Conservation (phyloP, 2,797 vertebrate genomes). For the Lerista edwardsae region DNA sequence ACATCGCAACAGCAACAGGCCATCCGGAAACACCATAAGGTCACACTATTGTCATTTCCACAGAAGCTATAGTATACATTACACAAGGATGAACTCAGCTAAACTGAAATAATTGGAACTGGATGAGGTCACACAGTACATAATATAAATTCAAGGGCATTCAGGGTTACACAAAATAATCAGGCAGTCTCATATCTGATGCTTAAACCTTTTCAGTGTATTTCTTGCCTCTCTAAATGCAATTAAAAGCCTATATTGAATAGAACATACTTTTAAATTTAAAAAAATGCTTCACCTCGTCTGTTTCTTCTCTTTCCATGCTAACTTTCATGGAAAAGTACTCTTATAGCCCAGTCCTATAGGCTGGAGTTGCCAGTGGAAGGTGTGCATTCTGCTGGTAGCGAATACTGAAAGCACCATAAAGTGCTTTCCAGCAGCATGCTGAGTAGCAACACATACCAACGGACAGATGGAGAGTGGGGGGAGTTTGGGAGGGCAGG, state of each 20-base stretch:
- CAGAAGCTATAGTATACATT: conserved; percentile 29
- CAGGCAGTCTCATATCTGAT: neutral
- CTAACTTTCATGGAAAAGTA: neutral
- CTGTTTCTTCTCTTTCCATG: too few species aligned
- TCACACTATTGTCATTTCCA: conserved; percentile 42
- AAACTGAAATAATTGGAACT: neutral
- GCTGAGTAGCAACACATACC: too few species aligned
- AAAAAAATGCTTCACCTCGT: neutral
- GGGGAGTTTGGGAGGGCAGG: too few species aligned
- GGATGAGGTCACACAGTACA: neutral
- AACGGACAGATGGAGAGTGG: too few species aligned
- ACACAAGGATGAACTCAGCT: conserved; percentile 15
- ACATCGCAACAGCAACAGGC: conserved; percentile 28
- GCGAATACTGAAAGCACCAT: too few species aligned
- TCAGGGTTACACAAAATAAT: conserved; percentile 16
- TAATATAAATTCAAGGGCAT: conserved; percentile 26
- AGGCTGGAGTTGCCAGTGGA: neutral
- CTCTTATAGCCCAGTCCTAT: neutral
- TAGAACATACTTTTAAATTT: neutral
- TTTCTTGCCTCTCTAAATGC: neutral
- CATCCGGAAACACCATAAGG: conserved; percentile 26
- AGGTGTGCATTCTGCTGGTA: neutral
- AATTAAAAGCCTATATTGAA: neutral
- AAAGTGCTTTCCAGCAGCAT: too few species aligned
- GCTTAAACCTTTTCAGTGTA: neutral